Evolutionary conservation across 2,797 vertebrate species (phyloP).

Genomic region (Dermochelys coriacea): DNA sequence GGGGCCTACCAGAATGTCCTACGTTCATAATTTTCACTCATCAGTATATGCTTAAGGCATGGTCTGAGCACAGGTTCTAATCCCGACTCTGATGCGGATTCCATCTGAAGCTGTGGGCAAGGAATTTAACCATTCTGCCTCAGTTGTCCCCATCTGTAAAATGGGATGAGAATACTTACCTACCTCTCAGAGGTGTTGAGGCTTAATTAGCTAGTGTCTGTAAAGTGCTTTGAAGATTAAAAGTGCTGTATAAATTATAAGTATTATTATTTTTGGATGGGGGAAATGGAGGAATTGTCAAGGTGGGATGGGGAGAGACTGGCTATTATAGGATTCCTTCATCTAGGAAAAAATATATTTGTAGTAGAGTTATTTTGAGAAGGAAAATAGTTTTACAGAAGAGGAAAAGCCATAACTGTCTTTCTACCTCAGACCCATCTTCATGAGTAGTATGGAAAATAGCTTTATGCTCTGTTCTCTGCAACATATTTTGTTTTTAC

Average conservation of each 20-base stretch:
- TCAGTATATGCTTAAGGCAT: constrained; percentile 13
- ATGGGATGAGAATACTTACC: constrained; percentile 35
- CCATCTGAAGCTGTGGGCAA: constrained; percentile 43
- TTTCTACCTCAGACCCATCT: constrained; percentile 98
- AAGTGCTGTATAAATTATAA: constrained; percentile 59
- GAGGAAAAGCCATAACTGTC: constrained; percentile 97
- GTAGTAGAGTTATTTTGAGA: constrained; percentile 81
- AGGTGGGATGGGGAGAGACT: constrained; percentile 30
- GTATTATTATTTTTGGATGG: constrained; percentile 55
- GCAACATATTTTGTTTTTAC: constrained; percentile 82
- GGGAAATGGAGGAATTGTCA: constrained; percentile 56
- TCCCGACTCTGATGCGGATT: neutral
- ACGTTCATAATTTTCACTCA: constrained; percentile 10
- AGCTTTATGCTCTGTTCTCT: constrained; percentile 82
- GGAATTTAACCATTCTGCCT: constrained; percentile 68
- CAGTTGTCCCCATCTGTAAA: constrained; percentile 69
- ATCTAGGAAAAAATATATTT: constrained; percentile 68
- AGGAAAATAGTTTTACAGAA: constrained; percentile 87
- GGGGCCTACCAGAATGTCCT: constrained; percentile 28
- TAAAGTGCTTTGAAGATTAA: constrained; percentile 27
- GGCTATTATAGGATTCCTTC: constrained; percentile 53
- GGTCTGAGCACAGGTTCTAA: neutral
- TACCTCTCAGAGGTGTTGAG: constrained; percentile 43
- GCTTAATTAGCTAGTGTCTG: constrained; percentile 63
- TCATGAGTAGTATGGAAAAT: constrained; percentile 84